Evolutionary conservation across 1,140 invertebrate genomes (phyloP), one percentile per base, ranked within the genome.

Genomic region (Bombus turneri): DNA sequence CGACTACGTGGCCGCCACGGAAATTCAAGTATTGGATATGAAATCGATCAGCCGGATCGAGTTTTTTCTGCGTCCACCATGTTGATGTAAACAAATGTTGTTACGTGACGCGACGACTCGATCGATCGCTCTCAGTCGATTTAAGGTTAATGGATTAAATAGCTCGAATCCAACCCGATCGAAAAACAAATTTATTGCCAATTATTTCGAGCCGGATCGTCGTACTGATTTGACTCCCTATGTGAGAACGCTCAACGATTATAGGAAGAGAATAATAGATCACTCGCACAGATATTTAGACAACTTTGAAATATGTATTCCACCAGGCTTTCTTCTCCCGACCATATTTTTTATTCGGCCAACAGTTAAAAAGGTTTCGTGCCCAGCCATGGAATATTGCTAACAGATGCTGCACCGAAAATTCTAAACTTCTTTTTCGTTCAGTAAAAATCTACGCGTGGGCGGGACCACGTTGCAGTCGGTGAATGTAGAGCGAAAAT

Each of bases 341-440:
- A 10, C 9, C 22, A 18, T 25, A 75, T 83, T 41, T 64, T 77
- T 76, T 69, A n/a, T 31, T 10, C 39, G 18, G 34, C 34, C 37
- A 85, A 80, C 82, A 25, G 57, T 68, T 77, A 79, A 89, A 86
- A 86, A 81, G 73, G 37, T 74, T 37, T 69, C 13, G 10, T 62
- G 22, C 64, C n/a, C 41, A 22, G 68, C 34, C 47, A 37, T 34
- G 28, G 47, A 53, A 41, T 72, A 87, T 87, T 43, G 74, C 53
- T 87, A 78, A 81, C 81, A 90, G 81, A 87, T 89, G 85, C 34
- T 82, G 39, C 34, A 66, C n/a, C 12, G 68, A 41, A 34, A 86
- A 89, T 83, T 68, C 76, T 62, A 69, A 83, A 41, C 37, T 76
- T 79, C 39, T 57, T 77, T 31, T 10, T 31, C 15, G 15, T 53